Percentiles rank a stretch among this genome's conserved stretches.
These are phyloP conservation scores for Neodontobutis hainanensis DNA, from an alignment of 2,113 vertebrate species.

Conservation along the genomic window DNA sequence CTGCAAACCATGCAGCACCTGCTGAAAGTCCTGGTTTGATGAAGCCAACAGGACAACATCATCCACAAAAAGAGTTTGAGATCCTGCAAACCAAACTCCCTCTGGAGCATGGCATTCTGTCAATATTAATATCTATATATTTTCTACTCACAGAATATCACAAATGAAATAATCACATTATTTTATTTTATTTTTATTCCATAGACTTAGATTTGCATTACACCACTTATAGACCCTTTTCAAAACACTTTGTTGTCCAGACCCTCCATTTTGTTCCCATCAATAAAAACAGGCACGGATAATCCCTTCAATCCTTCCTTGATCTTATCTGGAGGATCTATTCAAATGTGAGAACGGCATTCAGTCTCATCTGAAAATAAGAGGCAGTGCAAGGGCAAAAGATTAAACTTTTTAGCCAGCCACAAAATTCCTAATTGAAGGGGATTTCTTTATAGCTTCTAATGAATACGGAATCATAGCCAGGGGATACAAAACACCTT, in stretches of 20 bases:
- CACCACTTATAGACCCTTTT: constrained; percentile 34
- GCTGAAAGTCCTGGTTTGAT: no score
- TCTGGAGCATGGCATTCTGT: no score
- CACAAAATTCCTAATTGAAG: constrained; percentile 39
- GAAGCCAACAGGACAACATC: no score
- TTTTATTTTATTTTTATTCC: constrained; percentile 44
- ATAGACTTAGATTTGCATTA: constrained; percentile 39
- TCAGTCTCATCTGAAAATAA: constrained; percentile 12
- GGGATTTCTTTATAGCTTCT: constrained; percentile 26
- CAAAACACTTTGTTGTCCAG: constrained; percentile 2
- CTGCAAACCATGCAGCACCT: no score
- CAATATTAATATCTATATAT: no score
- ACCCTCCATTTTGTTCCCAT: constrained; percentile 26
- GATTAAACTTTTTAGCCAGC: constrained; percentile 24
- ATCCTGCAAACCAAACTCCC: no score
- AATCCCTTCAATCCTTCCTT: constrained; percentile 44
- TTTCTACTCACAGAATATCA: neutral
- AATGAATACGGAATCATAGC: constrained; percentile 33
- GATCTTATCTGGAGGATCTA: constrained; percentile 45
- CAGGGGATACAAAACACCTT: constrained; percentile 29
- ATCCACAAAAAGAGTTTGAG: no score
- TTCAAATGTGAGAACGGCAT: constrained; percentile 48
- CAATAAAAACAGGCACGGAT: constrained; percentile 46
- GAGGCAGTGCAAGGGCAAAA: constrained; percentile 16
- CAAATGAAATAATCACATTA: constrained; percentile 50